Conservation (phyloP, 2,888 invertebrate genomes). For the Macropis europaea region DNA sequence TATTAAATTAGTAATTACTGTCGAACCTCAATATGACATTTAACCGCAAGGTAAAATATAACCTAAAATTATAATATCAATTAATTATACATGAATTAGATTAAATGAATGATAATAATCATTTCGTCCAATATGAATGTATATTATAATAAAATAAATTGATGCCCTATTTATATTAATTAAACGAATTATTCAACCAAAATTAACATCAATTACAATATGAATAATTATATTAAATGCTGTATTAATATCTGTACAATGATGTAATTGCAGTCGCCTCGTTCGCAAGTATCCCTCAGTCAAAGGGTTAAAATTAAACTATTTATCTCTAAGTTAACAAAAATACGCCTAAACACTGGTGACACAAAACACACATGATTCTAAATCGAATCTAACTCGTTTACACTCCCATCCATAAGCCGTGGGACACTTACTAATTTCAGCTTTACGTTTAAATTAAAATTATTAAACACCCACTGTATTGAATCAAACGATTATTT, state of each 20-base stretch:
- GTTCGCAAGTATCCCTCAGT: too few species aligned
- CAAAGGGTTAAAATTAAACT: too few species aligned
- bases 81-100: conserved; percentile 84
- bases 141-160: conserved; percentile 87
- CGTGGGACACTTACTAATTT: too few species aligned
- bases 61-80: conserved; percentile 86
- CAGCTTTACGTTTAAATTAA: too few species aligned
- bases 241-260: conserved; percentile 83
- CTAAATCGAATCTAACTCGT: too few species aligned
- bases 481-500: too few species aligned
- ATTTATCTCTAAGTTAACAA: too few species aligned
- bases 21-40: conserved; percentile 91
- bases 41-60: conserved; percentile 90
- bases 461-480: too few species aligned
- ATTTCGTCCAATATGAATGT: conserved; percentile 86
- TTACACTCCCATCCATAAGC: too few species aligned
- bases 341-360: too few species aligned
- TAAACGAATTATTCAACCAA: conserved; percentile 85
- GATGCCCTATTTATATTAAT: conserved; percentile 88
- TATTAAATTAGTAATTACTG: conserved; percentile 88
- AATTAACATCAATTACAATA: conserved; percentile 87
- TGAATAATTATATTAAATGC: conserved; percentile 86
- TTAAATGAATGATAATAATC: conserved; percentile 83
- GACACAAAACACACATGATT: too few species aligned
- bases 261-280: too few species aligned